Base-by-base conservation (phyloP, 2,888 invertebrate genomes). In the Platycnemis pennipes region DNA sequence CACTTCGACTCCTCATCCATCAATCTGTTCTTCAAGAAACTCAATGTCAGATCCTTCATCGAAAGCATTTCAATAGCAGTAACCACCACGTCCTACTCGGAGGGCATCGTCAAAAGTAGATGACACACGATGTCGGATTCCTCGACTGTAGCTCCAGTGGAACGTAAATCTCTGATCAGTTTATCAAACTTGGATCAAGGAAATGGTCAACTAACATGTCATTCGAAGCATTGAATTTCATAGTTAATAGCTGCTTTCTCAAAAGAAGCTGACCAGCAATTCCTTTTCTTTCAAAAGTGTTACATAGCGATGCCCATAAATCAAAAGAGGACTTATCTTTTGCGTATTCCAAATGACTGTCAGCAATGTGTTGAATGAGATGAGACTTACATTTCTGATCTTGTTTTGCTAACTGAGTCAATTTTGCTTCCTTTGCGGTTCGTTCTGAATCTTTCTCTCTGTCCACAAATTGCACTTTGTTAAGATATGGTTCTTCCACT, bases 211-310 rank as follows among this genome's bases (percentile, higher is more conserved):
- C n/a, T n/a, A n/a, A n/a, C n/a, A n/a, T n/a, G n/a, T n/a, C n/a
- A n/a, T n/a, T n/a, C n/a, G n/a, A n/a, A n/a, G n/a, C n/a, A n/a
- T n/a, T n/a, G n/a, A n/a, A n/a, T n/a, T n/a, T n/a, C n/a, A n/a
- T n/a, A n/a, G n/a, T n/a, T n/a, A n/a, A n/a, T n/a, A n/a, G n/a
- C n/a, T n/a, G n/a, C n/a, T n/a, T n/a, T n/a, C n/a, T n/a, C n/a
- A n/a, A n/a, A n/a, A 95, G 94, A 53, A 96, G 94, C 94, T 96
- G 96, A 49, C 95, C 95, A 4, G 96, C 95, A 26, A 96, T 94
- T 94, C 95, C 95, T 95, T 95, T 95, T 31, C 95, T 56, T 63
- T 95, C 95, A 95, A 95, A 95, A n/a, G 95, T 95, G 16, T 94
- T 69, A 69, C 94, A 94, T 63, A 95, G 94, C 5, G 94, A 87